Percentiles rank a stretch among this genome's conserved stretches.
phyloP scores from a whole-genome alignment of 2,113 vertebrate species.

The Gnathonemus longibarbis region DNA sequence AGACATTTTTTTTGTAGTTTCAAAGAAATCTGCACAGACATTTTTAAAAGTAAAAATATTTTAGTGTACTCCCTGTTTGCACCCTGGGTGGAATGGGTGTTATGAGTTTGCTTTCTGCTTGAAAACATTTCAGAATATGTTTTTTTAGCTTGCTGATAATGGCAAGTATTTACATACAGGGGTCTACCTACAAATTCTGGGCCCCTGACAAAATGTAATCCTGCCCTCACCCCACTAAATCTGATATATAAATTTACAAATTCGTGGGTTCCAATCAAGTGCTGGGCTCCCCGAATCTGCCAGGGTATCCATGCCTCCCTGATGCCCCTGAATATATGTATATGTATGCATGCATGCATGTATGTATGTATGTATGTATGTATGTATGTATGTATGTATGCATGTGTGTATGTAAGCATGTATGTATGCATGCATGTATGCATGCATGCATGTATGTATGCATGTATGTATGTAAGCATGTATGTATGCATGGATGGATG shows the following conservation, averaged over 20 bases:
- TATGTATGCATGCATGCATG: background rate
- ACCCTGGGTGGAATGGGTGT: background rate
- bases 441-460: background rate
- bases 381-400: background rate
- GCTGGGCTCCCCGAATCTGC: no score
- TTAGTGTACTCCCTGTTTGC: background rate
- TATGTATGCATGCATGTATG: background rate
- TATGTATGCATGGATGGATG: background rate
- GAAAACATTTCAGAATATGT: background rate
- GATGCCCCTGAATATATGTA: background rate
- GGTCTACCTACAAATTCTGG: background rate
- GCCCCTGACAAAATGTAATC: no score
- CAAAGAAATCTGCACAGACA: background rate
- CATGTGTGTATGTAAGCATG: background rate
- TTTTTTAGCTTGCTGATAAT: background rate
- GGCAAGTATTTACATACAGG: background rate
- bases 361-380: background rate
- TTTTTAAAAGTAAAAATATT: background rate
- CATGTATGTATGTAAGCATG: background rate
- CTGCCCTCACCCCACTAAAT: no score
- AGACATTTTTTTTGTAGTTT: background rate
- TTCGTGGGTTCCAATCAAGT: no score
- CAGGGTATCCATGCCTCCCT: no score
- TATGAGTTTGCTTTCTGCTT: background rate
- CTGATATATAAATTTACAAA: no score